These are phyloP conservation scores for Tragelaphus eurycerus DNA, from an alignment of 2,797 vertebrate species.

Conservation along the genomic window DNA sequence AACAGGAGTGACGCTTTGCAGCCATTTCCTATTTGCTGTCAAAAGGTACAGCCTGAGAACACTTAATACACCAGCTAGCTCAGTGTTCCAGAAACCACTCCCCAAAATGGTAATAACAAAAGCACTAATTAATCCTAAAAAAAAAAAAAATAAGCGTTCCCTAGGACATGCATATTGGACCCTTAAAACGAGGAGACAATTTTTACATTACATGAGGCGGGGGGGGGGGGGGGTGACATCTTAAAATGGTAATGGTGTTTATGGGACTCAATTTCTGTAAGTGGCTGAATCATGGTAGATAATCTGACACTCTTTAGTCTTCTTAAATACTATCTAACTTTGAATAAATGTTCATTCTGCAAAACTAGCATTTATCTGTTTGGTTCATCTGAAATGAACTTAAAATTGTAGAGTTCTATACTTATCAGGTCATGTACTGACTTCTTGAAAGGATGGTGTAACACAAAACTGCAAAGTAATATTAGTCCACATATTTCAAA, in stretches of 20 bases:
- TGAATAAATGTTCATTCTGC: neutral
- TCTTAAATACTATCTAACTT: neutral
- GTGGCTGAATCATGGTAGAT: neutral
- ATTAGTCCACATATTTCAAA: neutral
- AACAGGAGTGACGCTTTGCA: neutral
- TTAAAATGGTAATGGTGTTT: neutral
- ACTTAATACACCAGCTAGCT: neutral
- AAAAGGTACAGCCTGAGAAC: neutral
- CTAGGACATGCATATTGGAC: neutral
- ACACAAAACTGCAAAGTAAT: neutral
- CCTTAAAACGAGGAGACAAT: neutral
- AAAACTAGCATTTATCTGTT: neutral
- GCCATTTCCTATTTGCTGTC: neutral
- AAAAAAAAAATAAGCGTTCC: neutral
- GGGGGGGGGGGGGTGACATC: neutral
- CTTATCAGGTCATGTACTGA: neutral
- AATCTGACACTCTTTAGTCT: neutral
- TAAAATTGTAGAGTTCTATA: neutral
- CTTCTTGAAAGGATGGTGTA: neutral
- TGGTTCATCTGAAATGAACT: neutral
- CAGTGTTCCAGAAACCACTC: neutral
- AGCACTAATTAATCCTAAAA: neutral
- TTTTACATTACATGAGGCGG: neutral
- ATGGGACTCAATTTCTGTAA: neutral
- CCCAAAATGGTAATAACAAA: neutral